Conservation (phyloP, 2,888 invertebrate genomes). For the Thereva nobilitata region DNA sequence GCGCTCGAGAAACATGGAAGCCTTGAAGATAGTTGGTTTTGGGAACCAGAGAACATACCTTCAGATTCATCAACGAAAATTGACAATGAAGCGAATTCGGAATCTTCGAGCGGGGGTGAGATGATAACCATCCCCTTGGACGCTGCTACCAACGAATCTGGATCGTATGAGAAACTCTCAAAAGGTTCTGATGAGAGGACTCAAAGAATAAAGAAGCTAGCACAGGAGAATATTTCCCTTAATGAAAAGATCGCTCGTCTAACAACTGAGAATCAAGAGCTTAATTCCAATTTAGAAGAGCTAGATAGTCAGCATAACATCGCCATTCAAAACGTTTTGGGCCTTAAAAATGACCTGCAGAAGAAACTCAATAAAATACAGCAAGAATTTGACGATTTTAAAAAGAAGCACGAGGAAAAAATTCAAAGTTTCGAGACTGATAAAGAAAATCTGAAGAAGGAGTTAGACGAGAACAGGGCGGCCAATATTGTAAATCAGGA, state of each 20-base stretch:
- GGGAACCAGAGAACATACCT: constrained; percentile 53
- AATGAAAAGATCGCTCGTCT: constrained; percentile 59
- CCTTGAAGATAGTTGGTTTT: constrained; percentile 58
- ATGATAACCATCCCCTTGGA: constrained; percentile 49
- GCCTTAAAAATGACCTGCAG: constrained; percentile 62
- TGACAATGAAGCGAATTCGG: constrained; percentile 47
- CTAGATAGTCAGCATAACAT: constrained; percentile 74
- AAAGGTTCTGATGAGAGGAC: constrained; percentile 25
- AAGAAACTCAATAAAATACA: constrained; percentile 61
- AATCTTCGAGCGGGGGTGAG: constrained; percentile 48
- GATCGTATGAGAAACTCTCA: constrained; percentile 16
- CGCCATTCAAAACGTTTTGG: constrained; percentile 66
- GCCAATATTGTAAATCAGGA: neutral
- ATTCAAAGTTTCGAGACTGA: constrained; percentile 47
- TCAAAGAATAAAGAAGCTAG: constrained; percentile 53
- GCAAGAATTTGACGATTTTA: constrained; percentile 51
- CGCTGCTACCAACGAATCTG: constrained; percentile 19
- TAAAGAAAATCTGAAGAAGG: constrained; percentile 48
- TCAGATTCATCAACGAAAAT: constrained; percentile 46
- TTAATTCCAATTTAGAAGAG: constrained; percentile 67
- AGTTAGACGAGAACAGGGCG: constrained; percentile 45
- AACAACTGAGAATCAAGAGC: constrained; percentile 58
- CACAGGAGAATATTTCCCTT: constrained; percentile 59
- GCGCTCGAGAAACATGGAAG: constrained; percentile 47
- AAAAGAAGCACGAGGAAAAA: constrained; percentile 28